These are phyloP conservation scores for Stomorhina lunata DNA, from an alignment of 2,888 invertebrate species.

Conservation along the genomic window DNA sequence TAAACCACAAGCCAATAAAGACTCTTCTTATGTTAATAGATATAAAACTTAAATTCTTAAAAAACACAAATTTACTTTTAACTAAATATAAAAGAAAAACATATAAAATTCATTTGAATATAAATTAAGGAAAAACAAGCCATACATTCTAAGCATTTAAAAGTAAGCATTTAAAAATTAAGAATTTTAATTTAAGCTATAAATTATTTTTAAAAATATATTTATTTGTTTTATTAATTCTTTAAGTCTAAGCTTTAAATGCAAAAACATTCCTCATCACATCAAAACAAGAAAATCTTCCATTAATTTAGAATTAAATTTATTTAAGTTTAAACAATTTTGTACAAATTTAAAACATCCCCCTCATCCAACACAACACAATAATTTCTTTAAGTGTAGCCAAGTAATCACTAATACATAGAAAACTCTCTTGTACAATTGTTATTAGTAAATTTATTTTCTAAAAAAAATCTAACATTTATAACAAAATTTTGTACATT, in stretches of 20 bases:
- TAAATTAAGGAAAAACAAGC: slow-evolving; percentile 66
- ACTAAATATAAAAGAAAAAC: slow-evolving; percentile 49
- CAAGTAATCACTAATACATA: neutral
- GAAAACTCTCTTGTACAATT: slow-evolving; percentile 38
- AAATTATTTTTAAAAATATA: slow-evolving; percentile 26
- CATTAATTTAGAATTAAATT: slow-evolving; percentile 44
- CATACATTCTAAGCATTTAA: slow-evolving; percentile 77
- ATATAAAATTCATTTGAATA: slow-evolving; percentile 56
- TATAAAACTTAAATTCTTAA: slow-evolving; percentile 15
- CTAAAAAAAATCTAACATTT: neutral
- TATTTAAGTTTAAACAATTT: slow-evolving; percentile 2
- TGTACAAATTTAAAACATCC: slow-evolving; percentile 58
- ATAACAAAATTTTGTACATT: slow-evolving; percentile 5
- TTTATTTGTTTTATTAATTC: slow-evolving; percentile 55
- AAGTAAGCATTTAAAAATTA: neutral
- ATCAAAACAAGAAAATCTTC: slow-evolving; percentile 31
- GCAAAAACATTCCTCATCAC: slow-evolving; percentile 1
- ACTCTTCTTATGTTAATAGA: slow-evolving; percentile 71
- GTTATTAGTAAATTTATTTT: slow-evolving; percentile 51
- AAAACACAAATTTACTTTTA: slow-evolving; percentile 26
- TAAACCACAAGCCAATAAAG: slow-evolving; percentile 79
- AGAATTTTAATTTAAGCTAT: slow-evolving; percentile 12
- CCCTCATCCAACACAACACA: neutral
- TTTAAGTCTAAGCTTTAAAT: slow-evolving; percentile 54
- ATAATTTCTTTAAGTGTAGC: slow-evolving; percentile 31